Conservation (phyloP, 2,888 invertebrate genomes). For the Nomada ferruginata region DNA sequence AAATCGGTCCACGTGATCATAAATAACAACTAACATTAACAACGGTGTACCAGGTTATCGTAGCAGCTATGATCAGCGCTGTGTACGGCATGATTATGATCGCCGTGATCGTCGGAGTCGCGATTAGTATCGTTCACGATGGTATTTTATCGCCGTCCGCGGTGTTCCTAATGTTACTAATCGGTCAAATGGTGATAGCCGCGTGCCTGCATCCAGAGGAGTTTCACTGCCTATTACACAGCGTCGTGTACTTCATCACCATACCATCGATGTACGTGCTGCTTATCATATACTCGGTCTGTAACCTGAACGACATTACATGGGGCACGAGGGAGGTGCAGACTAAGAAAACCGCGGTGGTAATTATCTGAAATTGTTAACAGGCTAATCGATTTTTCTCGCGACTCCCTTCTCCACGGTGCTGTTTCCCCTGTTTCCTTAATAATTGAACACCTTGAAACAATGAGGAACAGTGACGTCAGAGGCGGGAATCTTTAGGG, state of each 20-base stretch:
- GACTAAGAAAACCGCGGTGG: slow-evolving; percentile 78
- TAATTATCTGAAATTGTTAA: slow-evolving; percentile 62
- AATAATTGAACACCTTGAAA: background rate
- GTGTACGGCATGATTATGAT: slow-evolving; percentile 85
- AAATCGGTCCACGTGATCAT: too few species aligned
- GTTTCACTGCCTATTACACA: slow-evolving; percentile 83
- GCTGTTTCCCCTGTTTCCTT: background rate
- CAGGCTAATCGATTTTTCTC: slow-evolving; percentile 1
- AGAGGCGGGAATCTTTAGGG: background rate
- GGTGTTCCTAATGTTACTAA: slow-evolving; percentile 84
- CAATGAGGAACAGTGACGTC: background rate
- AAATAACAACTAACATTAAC: slow-evolving; percentile 7
- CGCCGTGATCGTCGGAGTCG: slow-evolving; percentile 84
- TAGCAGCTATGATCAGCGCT: slow-evolving; percentile 84
- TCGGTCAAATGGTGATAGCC: slow-evolving; percentile 82
- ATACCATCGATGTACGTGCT: slow-evolving; percentile 88
- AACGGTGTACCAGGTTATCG: slow-evolving; percentile 76
- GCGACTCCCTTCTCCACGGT: background rate
- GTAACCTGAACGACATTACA: slow-evolving; percentile 87
- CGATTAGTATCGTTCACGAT: slow-evolving; percentile 82
- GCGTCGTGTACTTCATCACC: slow-evolving; percentile 86
- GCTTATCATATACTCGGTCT: slow-evolving; percentile 87
- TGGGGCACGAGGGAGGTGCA: slow-evolving; percentile 88
- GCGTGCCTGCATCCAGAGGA: slow-evolving; percentile 85
- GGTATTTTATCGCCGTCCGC: slow-evolving; percentile 84